Evolutionary conservation across 2,797 vertebrate genomes (phyloP), one percentile per base, ranked within the genome.

Genomic region (Leuciscus waleckii): DNA sequence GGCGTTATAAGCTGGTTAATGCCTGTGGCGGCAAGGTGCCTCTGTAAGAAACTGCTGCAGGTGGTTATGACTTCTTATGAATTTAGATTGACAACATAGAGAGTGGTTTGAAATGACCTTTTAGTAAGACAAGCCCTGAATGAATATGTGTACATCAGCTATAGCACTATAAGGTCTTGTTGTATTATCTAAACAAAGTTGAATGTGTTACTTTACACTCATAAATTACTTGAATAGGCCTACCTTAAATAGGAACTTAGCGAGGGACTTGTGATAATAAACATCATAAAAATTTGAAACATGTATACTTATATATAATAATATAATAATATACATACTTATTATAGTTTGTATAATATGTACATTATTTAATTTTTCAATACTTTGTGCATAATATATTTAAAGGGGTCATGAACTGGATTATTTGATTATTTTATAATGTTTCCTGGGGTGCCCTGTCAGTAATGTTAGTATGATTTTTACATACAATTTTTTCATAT

Each of bases 101-200:
- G 83, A 75, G 84, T 80, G 69, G 51, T 87, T 87, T 79, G 73
- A 77, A 84, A 86, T 88, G 74, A 88, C 87, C 86, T 86, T 87
- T 88, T 73, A 21, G 74, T 88, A 63, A 35, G 43, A 82, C 79
- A 79, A 84, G 81, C 67, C 68, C 78, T 87, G 81, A 87, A 81
- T 74, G 85, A 84, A 85, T 79, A 61, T 37, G 10, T 81, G 26
- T 5, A 43, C 41, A 65, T 65, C 39, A 51, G 26, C 54, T 74
- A 61, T 41, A 61, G 19, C 61, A 49, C 17, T 43, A 41, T 7
- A 54, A 21, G 21, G 32, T 21, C 10, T 23, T 54, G 35, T 14
- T 14, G 19, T 75, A 35, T 54, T 11, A 51, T 74, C 9, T 32
- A 75, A 29, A 35, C 19, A 6, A 75, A 35, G 23, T 35, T 13